Evolutionary conservation across 92 coral and sea anemone genomes (phyloP).

Genomic region (Palythoa caribaeorum): DNA sequence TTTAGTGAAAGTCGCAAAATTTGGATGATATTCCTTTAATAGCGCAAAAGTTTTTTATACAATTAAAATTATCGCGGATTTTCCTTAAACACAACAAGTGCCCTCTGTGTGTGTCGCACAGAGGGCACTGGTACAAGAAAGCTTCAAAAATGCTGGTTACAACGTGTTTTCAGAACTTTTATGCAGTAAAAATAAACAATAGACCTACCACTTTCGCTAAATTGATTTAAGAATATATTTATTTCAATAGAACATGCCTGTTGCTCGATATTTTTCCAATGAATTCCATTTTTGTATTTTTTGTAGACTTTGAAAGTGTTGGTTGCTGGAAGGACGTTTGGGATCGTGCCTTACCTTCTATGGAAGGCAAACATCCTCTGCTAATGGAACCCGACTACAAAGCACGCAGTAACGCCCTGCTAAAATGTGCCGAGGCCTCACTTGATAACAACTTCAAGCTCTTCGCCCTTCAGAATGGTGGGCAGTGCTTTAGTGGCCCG

Average conservation of each 20-base stretch:
- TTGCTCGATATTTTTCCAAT: neutral
- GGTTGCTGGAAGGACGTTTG: constrained; percentile 98
- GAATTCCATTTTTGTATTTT: neutral
- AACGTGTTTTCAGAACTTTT: too few species aligned
- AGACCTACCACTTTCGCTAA: too few species aligned
- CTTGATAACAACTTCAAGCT: constrained; percentile 75
- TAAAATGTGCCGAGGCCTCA: constrained; percentile 96
- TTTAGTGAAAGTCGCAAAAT: too few species aligned
- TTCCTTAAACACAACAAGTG: too few species aligned
- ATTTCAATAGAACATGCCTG: neutral
- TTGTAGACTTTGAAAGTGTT: constrained; percentile 86
- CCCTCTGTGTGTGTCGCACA: too few species aligned
- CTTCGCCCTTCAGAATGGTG: constrained; percentile 96
- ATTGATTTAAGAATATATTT: too few species aligned
- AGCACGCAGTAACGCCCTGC: constrained; percentile 92
- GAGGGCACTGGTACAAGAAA: too few species aligned
- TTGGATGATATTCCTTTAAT: too few species aligned
- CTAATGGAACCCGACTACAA: constrained; percentile 91
- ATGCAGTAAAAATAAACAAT: too few species aligned
- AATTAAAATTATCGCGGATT: too few species aligned
- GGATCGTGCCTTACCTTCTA: constrained; percentile 85
- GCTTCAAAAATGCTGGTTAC: too few species aligned
- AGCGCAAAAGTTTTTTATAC: too few species aligned
- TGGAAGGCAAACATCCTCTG: constrained; percentile 88
- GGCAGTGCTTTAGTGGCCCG: constrained; percentile 93